Evolutionary conservation across 2,113 vertebrate genomes (phyloP), one percentile per base, ranked within the genome.

Genomic region (Ceratotherium simum): DNA sequence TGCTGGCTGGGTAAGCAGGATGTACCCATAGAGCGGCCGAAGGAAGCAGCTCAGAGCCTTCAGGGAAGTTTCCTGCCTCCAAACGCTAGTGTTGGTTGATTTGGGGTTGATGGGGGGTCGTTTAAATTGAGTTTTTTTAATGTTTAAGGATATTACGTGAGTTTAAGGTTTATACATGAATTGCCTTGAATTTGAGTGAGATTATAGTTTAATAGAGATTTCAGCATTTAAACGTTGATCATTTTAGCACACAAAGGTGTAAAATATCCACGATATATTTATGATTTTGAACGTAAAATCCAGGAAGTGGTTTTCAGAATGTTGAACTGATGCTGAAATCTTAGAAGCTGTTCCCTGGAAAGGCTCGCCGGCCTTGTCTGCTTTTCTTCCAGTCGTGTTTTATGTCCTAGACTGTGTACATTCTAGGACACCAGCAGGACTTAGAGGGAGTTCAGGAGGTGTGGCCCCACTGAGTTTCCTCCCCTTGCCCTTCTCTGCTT

Each of bases 401-500:
- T 17, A 10, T 46, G 29, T 36, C 78, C 7, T 16, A 48, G 46
- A 58, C 67, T 48, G 23, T 48, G 8, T 25, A 0, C 2, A 46
- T 39, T 51, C 46, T 81, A 5, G 60, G 42, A 9, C 0, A 5
- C 27, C 16, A 17, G 56, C 56, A 58, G 36, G 54, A 17, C 54
- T 2, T 4, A 0, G 12, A 39, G 42, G 33, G 51, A 54, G 25
- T 65, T 25, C 5, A 36, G 39, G 13, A 0, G 0, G 6, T 39
- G 21, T 1, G 64, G 58, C 23, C 60, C 60, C 33, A 2, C 46
- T 5, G 7, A n/a, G 10, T 1, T 6, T 91, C 51, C 2, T 3
- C 29, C 23, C 62, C 31, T 1, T 42, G 76, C 42, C n/a, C 12
- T 29, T 39, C 23, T 2, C 39, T 18, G 65, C 46, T 88, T 89